Evolutionary conservation across 2,797 vertebrate species (phyloP), one percentile per base, ranked within the genome.

Genomic region (Coendou prehensilis): DNA sequence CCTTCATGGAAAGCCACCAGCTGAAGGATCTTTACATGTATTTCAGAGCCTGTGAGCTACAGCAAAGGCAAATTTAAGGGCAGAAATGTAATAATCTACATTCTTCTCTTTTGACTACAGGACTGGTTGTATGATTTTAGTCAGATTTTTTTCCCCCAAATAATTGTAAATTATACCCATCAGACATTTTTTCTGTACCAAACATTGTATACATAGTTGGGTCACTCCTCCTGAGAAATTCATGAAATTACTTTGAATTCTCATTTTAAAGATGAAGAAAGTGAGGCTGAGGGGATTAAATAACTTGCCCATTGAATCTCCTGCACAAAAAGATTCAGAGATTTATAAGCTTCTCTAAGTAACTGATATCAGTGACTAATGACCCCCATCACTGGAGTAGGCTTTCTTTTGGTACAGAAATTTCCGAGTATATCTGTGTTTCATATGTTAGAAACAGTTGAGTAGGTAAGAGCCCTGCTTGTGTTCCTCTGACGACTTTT

Each of bases 231-330:
- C 6, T n/a, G 63, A 73, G 15, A 86, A 54, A 76, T 69, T 76
- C 69, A 56, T 91, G 67, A 81, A 57, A 33, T 47, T 54, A 6
- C 37, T 93, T 78, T 81, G 41, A 89, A 71, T 83, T 45, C 7
- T 2, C 9, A 2, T 86, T 89, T 84, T 96, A 82, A 92, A 89
- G 89, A 91, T 47, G 37, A 71, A 47, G 30, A 87, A 90, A 78
- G 57, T 47, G 59, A 92, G 63, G 15, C 14, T 92, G 30, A 87
- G 23, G 23, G 69, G 87, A 6, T 82, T 76, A 94, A 76, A 26
- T 92, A 57, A 89, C 11, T 28, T 91, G 28, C 5, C 2, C 45
- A 18, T 5, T 93, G 17, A 63, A 17, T 69, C 17, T 89, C 86
- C 33, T 26, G 17, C 15, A 88, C 80, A 75, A 23, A 75, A 76